These are phyloP conservation scores for Holotrichia oblita DNA, from an alignment of 1,140 invertebrate species.

Conservation along the genomic window DNA sequence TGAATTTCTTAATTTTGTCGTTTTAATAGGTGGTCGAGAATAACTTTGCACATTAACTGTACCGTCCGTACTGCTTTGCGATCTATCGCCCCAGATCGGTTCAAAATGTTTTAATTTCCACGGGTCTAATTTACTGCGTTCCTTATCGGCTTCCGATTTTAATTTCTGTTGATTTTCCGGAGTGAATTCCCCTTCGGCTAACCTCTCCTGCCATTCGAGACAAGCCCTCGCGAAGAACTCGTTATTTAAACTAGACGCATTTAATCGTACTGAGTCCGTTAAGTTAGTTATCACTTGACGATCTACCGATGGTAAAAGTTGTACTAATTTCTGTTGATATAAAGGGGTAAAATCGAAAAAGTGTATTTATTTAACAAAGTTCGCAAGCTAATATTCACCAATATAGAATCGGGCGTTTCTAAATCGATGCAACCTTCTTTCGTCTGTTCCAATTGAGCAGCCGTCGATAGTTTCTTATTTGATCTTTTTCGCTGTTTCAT, in stretches of 20 bases:
- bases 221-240: slow-evolving; percentile 96
- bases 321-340: slow-evolving; percentile 92
- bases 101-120: slow-evolving; percentile 98
- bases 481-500: slow-evolving; percentile 81
- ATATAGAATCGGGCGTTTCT: slow-evolving; percentile 95
- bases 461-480: slow-evolving; percentile 86
- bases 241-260: slow-evolving; percentile 90
- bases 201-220: slow-evolving; percentile 89
- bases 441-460: slow-evolving; percentile 91
- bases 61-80: slow-evolving; percentile 46
- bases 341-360: slow-evolving; percentile 86
- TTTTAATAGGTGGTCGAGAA: slow-evolving; percentile 59
- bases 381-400: slow-evolving; percentile 91
- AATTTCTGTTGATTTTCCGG: slow-evolving; percentile 93
- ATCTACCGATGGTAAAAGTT: slow-evolving; percentile 91
- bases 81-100: slow-evolving; percentile 92
- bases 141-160: slow-evolving; percentile 91
- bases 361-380: slow-evolving; percentile 90
- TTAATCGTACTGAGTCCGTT: slow-evolving; percentile 65
- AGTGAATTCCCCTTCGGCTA: slow-evolving; percentile 92
- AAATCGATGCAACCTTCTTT: slow-evolving; percentile 94
- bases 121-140: slow-evolving; percentile 92
- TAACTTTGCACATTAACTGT: slow-evolving; percentile 30
- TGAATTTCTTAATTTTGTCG: slow-evolving; percentile 65
- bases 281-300: slow-evolving; percentile 69